Base-by-base conservation (phyloP, 1,140 invertebrate genomes). In the Polyergus mexicanus region DNA sequence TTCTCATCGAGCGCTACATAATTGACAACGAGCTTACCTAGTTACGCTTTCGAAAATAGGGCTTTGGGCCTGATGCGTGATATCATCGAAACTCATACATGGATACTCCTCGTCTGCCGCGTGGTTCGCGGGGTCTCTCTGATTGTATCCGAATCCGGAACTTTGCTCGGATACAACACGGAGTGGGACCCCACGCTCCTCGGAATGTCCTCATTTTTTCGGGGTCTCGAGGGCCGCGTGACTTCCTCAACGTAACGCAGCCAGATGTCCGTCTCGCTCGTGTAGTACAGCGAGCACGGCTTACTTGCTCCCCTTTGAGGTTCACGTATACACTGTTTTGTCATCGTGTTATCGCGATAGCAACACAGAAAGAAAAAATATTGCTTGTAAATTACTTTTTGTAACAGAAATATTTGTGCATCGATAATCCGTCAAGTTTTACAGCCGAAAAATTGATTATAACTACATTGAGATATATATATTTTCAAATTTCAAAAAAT, bases 141-240 rank as follows among this genome's bases (percentile, higher is more conserved):
- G 58, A n/a, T 62, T 60, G 35, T 51, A 78, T 51, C 62, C 65
- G 77, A 91, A 90, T 88, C 75, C 87, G 87, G 84, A 85, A 88
- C 84, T 65, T 83, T 68, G 84, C 85, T 89, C 68, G 76, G 69
- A 66, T 44, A 32, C 66, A 83, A 54, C 41, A 32, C 32, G 32
- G 85, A 58, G 10, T 35, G 16, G 51, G 28, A 58, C 63, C 19
- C 58, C 86, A 80, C 88, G 47, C 38, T 81, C 51, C 63, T 83
- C 87, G 86, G 92, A 88, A 89, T 92, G 92, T 92, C 92, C 92
- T 93, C 92, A 93, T 93, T 93, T 91, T 92, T 93, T 89, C 74
- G 85, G 66, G 85, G 85, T 86, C 89, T 91, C 89, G 88, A 89
- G 89, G 88, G 78, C 88, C 89, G 88, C 90, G 89, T 90, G 91